Percentiles rank a stretch among this genome's conserved stretches.
Evolutionary conservation across 2,888 invertebrate species (phyloP).

Genomic region (Bimastos eiseni): DNA sequence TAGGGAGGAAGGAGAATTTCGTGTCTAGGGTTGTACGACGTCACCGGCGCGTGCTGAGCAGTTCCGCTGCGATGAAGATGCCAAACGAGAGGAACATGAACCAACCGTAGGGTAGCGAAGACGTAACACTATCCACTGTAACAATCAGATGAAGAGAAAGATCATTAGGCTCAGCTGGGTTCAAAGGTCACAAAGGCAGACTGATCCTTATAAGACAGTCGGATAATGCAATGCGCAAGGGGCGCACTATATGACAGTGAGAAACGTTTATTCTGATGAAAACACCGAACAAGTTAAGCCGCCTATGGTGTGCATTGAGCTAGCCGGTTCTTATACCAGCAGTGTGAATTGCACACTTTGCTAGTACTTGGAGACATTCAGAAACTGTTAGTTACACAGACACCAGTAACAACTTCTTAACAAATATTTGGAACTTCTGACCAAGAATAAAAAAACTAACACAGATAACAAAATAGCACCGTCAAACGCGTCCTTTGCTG

Average conservation of each 20-base stretch:
- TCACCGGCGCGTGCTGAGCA: conserved; percentile 22
- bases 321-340: neutral
- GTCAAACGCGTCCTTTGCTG: neutral
- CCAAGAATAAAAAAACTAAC: too few species aligned
- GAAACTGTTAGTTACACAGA: neutral
- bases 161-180: neutral
- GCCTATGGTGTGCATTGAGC: neutral
- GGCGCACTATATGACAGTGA: neutral
- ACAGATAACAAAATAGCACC: too few species aligned
- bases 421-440: too few species aligned
- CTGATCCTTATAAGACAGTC: neutral
- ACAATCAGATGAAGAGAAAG: conserved; percentile 14
- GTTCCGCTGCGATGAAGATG: conserved; percentile 31
- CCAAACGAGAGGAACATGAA: conserved; percentile 36
- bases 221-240: neutral
- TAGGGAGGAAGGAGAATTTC: neutral
- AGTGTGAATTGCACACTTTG: neutral
- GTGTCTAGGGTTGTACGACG: neutral
- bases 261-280: neutral
- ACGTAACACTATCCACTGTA: conserved; percentile 23
- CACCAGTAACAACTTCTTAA: too few species aligned
- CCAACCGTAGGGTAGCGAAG: conserved; percentile 31
- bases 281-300: neutral
- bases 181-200: neutral
- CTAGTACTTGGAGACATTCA: neutral